Evolutionary conservation across 2,797 vertebrate genomes (phyloP).

Genomic region (Eleutherodactylus coqui): DNA sequence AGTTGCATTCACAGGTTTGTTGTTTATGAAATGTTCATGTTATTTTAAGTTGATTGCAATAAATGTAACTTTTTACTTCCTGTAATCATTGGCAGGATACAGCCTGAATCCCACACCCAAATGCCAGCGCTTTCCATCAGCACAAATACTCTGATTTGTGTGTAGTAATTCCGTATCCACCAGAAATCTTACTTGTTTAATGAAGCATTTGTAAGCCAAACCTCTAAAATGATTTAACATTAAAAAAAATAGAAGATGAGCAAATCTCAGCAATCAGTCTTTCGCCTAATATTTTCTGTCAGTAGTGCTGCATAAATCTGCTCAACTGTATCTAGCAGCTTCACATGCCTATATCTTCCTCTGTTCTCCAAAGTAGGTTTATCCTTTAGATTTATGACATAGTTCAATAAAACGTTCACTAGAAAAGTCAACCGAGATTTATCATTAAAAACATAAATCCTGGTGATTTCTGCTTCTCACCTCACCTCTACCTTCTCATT

Average conservation of each 20-base stretch:
- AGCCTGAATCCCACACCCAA: not conserved
- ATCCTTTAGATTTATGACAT: conserved; percentile 52
- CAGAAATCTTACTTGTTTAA: conserved; percentile 15
- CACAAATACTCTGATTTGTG: not conserved
- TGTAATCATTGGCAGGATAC: not conserved
- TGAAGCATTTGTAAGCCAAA: conserved; percentile 31
- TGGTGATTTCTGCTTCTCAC: conserved; percentile 36
- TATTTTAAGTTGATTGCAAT: not conserved
- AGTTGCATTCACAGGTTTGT: not conserved
- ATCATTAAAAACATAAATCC: conserved; percentile 57
- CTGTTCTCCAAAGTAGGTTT: conserved; percentile 45
- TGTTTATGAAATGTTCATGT: not conserved
- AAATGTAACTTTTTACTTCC: not conserved
- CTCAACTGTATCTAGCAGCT: conserved; percentile 32
- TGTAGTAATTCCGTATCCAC: not conserved
- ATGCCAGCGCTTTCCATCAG: not conserved
- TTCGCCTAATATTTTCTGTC: conserved; percentile 50
- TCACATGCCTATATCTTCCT: conserved; percentile 28
- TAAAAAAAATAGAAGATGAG: conserved; percentile 12
- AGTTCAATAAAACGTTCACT: conserved; percentile 57
- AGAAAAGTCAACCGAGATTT: conserved; percentile 50
- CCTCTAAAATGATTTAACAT: conserved; percentile 34
- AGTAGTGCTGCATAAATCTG: conserved; percentile 47
- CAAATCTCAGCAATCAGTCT: conserved; percentile 39
- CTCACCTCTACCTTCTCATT: conserved; percentile 55